Evolutionary conservation across 2,888 invertebrate species (phyloP), one percentile per base, ranked within the genome.

Genomic region (Cyaniris semiargus): DNA sequence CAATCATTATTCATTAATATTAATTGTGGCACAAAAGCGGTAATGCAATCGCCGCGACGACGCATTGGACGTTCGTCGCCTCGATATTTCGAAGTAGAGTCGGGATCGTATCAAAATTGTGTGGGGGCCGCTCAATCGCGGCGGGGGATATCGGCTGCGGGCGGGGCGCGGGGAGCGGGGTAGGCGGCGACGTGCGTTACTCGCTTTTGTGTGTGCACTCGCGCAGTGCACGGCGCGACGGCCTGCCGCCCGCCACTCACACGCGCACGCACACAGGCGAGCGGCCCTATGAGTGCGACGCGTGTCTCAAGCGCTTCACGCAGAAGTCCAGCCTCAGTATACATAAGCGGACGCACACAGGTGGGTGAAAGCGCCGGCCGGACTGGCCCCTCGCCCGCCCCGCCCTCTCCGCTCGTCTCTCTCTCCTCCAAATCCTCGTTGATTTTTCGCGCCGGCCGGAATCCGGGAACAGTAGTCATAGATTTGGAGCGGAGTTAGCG

Each of bases 311-410:
- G 93, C 95, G 96, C 88, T 97, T 97, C 93, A 96, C 96, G 85
- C 97, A 97, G 94, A 96, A 97, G 93, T 96, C 96, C 89, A 96
- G 96, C 90, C 94, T 97, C 87, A 97, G 96, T 93, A 96, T 96
- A 85, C 97, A 97, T 94, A 96, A 96, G 92, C 94, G 97, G 87
- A 96, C 96, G 83, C 97, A 97, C 92, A 96, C 96, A 86, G 95
- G 95, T 94, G 93, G 93, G 94, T 94, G 95, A 86, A 88, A 87
- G 85, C 89, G 88, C 88, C 88, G 89, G 89, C 89, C 91, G 91
- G 91, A 90, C 90, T 89, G 90, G 90, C 89, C 88, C 86, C 84
- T 89, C 88, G 88, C 88, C 90, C 89, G 89, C 88, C 88, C 87
- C 86, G 81, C 82, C 83, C 84, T 85, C 86, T 84, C 85, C 84